Evolutionary conservation across 2,113 vertebrate species (phyloP), one percentile per base, ranked within the genome.

Genomic region (Egretta garzetta): DNA sequence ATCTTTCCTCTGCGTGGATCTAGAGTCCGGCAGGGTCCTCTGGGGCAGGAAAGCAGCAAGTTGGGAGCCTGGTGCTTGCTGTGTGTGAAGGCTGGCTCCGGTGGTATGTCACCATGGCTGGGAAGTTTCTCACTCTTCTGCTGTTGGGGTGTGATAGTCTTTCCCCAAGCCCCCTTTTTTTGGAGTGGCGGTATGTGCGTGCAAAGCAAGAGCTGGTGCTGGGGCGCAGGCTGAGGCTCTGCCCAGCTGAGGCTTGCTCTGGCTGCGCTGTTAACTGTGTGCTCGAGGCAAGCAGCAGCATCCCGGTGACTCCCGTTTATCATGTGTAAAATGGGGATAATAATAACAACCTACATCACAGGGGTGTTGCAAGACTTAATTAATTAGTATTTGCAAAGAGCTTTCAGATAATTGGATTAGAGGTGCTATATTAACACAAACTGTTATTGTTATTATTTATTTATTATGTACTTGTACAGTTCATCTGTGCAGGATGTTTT

Each of bases 311-410:
- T 97, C 92, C 71, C 1, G 14, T 96, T 95, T 73, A 80, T 96
- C 91, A 88, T 73, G 43, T 50, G 89, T 49, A 91, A 96, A 96
- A 73, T 66, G 74, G 88, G 90, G 81, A 85, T 93, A 80, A 95
- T 96, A 95, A 96, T 96, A 97, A 96, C 94, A 97, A 96, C 96
- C 96, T 95, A 66, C 74, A 85, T 97, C 96, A 94, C 81, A 90
- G 85, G 96, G 96, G 90, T 95, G 96, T 91, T 87, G 93, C 85
- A 76, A 94, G 96, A 75, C 90, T 94, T 93, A 96, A 96, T 97
- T 97, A 96, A 97, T 97, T 97, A 97, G 84, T 96, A 94, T 97
- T 97, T 97, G 96, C 87, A 88, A 97, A 96, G 93, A 95, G 93
- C 92, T 96, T 96, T 94, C 90, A 94, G 96, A 93, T 97, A 97